Percentiles rank a stretch among this genome's conserved stretches.
phyloP scores from a whole-genome alignment of 2,113 vertebrate species.

The Cheilinus undulatus region DNA sequence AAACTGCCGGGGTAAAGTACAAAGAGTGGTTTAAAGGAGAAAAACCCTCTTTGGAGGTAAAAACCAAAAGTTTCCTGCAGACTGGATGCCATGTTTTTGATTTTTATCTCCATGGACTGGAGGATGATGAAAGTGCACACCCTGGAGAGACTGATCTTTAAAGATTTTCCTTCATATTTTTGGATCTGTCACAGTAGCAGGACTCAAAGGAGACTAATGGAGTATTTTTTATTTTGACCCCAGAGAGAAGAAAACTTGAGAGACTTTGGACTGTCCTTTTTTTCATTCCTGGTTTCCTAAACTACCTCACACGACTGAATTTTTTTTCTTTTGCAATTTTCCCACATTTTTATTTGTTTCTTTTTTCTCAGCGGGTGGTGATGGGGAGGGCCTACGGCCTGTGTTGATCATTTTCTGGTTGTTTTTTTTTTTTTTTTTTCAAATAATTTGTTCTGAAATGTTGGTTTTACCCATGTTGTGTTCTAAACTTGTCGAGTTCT shows the following conservation, averaged over 20 bases:
- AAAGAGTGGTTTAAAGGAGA: constrained; percentile 60
- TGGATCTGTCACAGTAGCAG: background rate
- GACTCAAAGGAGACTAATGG: background rate
- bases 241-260: constrained; percentile 17
- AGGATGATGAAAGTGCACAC: too few species aligned
- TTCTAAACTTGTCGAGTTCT: constrained; percentile 99
- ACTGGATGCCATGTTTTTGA: background rate
- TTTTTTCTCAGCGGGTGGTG: constrained; percentile 1
- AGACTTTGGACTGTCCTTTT: background rate
- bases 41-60: constrained; percentile 79
- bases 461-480: constrained; percentile 84
- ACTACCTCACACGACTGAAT: background rate
- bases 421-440: too few species aligned
- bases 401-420: constrained; percentile 22
- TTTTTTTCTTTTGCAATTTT: background rate
- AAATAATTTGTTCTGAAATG: constrained; percentile 66
- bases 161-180: constrained; percentile 7
- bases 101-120: constrained; percentile 19
- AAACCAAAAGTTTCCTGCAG: background rate
- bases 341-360: background rate
- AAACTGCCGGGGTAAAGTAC: constrained; percentile 69
- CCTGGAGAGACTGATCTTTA: background rate
- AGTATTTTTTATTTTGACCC: constrained; percentile 12
- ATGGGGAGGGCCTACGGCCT: background rate
- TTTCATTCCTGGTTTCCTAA: background rate